Evolutionary conservation across 2,888 invertebrate species (phyloP).

Genomic region (Allacma fusca): DNA sequence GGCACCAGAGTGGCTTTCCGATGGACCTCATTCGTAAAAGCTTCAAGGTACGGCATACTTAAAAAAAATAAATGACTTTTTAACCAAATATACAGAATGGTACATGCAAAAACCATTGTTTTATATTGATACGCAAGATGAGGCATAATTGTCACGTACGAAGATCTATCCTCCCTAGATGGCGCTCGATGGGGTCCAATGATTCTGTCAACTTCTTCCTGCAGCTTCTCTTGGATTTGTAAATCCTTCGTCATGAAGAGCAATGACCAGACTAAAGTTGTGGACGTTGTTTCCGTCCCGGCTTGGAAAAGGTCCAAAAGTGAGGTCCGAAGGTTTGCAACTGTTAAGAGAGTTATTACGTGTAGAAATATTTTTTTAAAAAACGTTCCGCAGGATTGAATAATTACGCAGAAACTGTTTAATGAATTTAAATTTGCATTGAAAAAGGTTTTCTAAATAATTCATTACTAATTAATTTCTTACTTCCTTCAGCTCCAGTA

Average conservation of each 20-base stretch:
- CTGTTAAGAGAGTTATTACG: background rate
- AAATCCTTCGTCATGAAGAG: background rate
- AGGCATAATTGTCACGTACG: background rate
- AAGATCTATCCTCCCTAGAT: background rate
- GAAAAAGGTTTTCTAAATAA: no score
- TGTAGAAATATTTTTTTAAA: no score
- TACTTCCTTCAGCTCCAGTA: slow-evolving; percentile 23
- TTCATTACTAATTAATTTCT: background rate
- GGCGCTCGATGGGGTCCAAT: background rate
- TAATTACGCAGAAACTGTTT: no score
- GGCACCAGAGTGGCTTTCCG: slow-evolving; percentile 20
- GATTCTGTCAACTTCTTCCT: no score
- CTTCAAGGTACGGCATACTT: slow-evolving; percentile 32
- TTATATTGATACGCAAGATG: no score
- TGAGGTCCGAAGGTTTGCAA: slow-evolving; percentile 12
- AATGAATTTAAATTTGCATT: no score
- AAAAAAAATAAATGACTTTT: background rate
- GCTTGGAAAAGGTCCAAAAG: slow-evolving; percentile 21
- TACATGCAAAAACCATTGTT: no score
- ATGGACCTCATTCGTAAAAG: no score
- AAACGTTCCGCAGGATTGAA: no score
- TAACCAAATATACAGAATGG: no score
- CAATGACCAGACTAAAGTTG: background rate
- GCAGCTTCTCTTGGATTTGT: background rate
- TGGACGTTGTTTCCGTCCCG: slow-evolving; percentile 16